A percentile compares a stretch with the other conserved stretches of the same genome.
These are phyloP conservation scores for Leptinotarsa tumamoca DNA, from an alignment of 2,888 invertebrate species.

Conservation along the genomic window DNA sequence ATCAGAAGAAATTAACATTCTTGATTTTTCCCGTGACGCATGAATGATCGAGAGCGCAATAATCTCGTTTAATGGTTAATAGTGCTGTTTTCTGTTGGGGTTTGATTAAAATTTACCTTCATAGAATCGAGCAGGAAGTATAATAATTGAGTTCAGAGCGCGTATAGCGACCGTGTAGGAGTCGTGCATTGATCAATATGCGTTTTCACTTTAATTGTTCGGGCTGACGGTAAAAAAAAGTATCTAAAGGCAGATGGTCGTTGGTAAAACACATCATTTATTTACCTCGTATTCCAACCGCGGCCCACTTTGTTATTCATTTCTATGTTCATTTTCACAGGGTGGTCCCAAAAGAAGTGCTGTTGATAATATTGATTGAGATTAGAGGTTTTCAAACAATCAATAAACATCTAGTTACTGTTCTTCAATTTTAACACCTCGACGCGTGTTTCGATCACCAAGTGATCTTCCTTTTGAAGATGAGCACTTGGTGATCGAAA, in stretches of 20 bases:
- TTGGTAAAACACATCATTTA: slow-evolving; percentile 42
- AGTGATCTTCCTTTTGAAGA: too few species aligned
- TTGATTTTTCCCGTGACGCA: slow-evolving; percentile 36
- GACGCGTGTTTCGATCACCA: too few species aligned
- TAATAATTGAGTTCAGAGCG: slow-evolving; percentile 52
- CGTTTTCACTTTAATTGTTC: slow-evolving; percentile 58
- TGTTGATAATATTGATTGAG: too few species aligned
- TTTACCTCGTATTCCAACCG: slow-evolving; percentile 24
- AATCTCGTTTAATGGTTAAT: slow-evolving; percentile 40
- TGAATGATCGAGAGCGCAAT: slow-evolving; percentile 35
- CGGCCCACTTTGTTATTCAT: slow-evolving; percentile 18
- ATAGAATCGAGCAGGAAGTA: slow-evolving; percentile 52
- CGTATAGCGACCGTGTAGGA: slow-evolving; percentile 45
- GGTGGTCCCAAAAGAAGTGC: background rate
- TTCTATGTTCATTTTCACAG: background rate
- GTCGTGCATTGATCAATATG: slow-evolving; percentile 50
- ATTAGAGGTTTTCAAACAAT: too few species aligned
- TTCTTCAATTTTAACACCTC: too few species aligned
- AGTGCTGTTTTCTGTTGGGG: slow-evolving; percentile 42
- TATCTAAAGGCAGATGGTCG: slow-evolving; percentile 49
- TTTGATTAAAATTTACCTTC: slow-evolving; percentile 48
- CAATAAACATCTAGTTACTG: too few species aligned
- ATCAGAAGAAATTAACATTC: slow-evolving; percentile 40
- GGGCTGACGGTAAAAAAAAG: slow-evolving; percentile 42
- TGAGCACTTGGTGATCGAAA: too few species aligned